Percentiles rank a stretch among this genome's conserved stretches.
These are phyloP conservation scores for Percina caprodes DNA, from an alignment of 2,113 vertebrate genomes.

Conservation along the genomic window DNA sequence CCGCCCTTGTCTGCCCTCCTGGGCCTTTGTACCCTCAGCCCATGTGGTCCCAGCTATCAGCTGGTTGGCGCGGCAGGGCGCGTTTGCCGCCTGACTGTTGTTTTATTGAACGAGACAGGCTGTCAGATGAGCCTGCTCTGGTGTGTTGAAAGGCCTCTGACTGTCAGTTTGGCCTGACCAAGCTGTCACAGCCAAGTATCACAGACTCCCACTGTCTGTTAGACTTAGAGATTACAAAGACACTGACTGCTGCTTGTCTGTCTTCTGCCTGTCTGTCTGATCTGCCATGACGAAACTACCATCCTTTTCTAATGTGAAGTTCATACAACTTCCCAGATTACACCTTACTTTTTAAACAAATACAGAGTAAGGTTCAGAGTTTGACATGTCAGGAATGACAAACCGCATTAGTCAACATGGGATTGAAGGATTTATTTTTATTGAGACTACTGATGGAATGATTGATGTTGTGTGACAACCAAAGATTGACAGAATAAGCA, in stretches of 20 bases:
- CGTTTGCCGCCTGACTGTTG: slow-evolving; percentile 61
- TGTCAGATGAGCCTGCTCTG: slow-evolving; percentile 65
- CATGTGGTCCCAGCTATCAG: slow-evolving; percentile 51
- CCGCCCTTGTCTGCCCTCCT: slow-evolving; percentile 70
- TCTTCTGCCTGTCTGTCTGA: slow-evolving; percentile 32
- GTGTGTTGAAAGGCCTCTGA: slow-evolving; percentile 59
- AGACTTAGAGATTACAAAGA: slow-evolving; percentile 51
- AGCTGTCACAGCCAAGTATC: slow-evolving; percentile 65
- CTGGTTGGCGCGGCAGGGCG: slow-evolving; percentile 51
- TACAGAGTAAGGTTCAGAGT: slow-evolving; percentile 5
- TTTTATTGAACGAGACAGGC: slow-evolving; percentile 68
- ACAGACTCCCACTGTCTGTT: slow-evolving; percentile 62
- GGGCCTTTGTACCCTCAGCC: slow-evolving; percentile 51
- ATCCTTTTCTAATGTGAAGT: neutral
- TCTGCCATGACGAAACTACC: slow-evolving; percentile 14
- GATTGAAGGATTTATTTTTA: slow-evolving; percentile 58
- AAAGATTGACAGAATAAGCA: slow-evolving; percentile 6
- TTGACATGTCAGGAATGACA: slow-evolving; percentile 50
- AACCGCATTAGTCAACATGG: slow-evolving; percentile 23
- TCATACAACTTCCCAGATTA: neutral
- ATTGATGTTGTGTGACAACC: slow-evolving; percentile 57
- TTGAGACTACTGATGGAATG: slow-evolving; percentile 33
- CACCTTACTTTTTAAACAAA: slow-evolving; percentile 12
- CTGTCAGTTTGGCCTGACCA: slow-evolving; percentile 64
- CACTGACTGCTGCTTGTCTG: slow-evolving; percentile 52